These are phyloP conservation scores for Hypselothyrea guttata DNA, from an alignment of 2,888 invertebrate genomes.

Conservation along the genomic window DNA sequence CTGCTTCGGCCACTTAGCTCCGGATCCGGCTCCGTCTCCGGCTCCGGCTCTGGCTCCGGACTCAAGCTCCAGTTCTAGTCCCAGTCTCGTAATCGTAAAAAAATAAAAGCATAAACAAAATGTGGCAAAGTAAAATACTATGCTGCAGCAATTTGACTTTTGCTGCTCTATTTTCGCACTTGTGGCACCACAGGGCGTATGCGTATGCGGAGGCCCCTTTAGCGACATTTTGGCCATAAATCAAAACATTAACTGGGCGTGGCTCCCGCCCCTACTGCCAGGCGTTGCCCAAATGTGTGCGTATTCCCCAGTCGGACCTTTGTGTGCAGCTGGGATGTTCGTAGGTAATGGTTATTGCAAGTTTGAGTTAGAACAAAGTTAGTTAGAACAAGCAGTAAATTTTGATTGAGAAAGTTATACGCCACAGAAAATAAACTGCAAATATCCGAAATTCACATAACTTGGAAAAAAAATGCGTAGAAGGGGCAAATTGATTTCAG, in stretches of 20 bases:
- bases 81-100: conserved; percentile 44
- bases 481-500: too few species aligned
- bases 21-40: conserved; percentile 9
- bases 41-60: conserved; percentile 11
- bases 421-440: too few species aligned
- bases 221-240: conserved; percentile 45
- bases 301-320: conserved; percentile 26
- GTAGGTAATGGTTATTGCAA: too few species aligned
- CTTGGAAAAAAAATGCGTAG: too few species aligned
- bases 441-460: too few species aligned
- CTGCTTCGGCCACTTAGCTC: conserved; percentile 56
- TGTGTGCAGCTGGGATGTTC: conserved; percentile 4
- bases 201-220: conserved; percentile 6
- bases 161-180: background rate
- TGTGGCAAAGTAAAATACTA: conserved; percentile 2
- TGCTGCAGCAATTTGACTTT: conserved; percentile 31
- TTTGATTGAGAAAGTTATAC: background rate
- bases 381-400: too few species aligned
- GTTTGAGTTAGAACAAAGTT: too few species aligned
- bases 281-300: background rate
- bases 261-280: conserved; percentile 15
- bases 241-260: conserved; percentile 75
- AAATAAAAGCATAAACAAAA: conserved; percentile 28
- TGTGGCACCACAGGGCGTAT: conserved; percentile 32
- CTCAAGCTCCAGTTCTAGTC: background rate